Base-by-base conservation (phyloP, 2,113 vertebrate species). In the Pycnonotus jocosus region DNA sequence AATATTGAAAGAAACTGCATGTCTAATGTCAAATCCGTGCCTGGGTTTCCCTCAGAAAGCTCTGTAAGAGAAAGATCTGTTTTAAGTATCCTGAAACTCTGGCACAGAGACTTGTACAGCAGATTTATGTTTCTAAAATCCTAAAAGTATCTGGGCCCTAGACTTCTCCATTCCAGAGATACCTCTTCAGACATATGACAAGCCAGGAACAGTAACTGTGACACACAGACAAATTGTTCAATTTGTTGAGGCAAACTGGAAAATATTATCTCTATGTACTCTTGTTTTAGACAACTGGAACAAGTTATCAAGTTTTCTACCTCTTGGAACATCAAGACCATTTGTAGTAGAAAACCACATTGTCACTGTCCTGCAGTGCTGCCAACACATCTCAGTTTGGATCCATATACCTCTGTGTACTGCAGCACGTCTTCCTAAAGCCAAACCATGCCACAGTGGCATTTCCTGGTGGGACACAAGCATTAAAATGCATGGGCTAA, bases 11-110 rank as follows among this genome's bases (percentile, higher is more conserved):
- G 54, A 61, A 94, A 83, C 10, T 3, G 30, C 76, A n/a, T 0
- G 3, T 83, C 38, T 88, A 82, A 81, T 35, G 86, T 64, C 33
- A 90, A 83, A 82, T 48, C 30, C 4, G 8, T 80, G 68, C 33
- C 47, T 74, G 54, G 42, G 47, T 73, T 93, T 92, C 68, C 81
- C 68, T 83, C 81, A 68, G 45, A 85, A 91, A 90, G 22, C 40
- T 60, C 61, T 25, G 11, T 2, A 73, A 10, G 25, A 90, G 40
- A 90, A 72, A 80, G 27, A 45, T 12, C 22, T 73, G 38, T 11
- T 78, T 69, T 33, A 74, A 53, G 14, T 6, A 10, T 47, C 38
- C 72, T 57, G 17, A 69, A 77, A 83, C 28, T 35, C n/a, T 1
- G 1, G 28, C 58, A 65, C 44, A 42, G 61, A 65, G 20, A 84